Evolutionary conservation across 2,797 vertebrate genomes (phyloP).

Genomic region (Neosilurus hyrtlii): DNA sequence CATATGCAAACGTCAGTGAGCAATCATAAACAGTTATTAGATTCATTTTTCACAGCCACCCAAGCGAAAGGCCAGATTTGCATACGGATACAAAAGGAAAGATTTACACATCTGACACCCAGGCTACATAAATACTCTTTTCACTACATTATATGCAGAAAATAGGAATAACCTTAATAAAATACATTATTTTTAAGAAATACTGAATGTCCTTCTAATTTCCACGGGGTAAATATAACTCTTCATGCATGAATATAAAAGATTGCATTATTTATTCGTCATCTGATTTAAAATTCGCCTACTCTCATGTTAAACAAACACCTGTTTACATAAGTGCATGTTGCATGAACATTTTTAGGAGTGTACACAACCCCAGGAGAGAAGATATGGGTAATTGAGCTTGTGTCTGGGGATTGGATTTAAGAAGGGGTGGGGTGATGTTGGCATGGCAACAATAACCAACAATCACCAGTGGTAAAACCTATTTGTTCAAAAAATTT

Average conservation of each 20-base stretch:
- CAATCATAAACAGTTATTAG: slow-evolving; percentile 73
- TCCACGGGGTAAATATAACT: background rate
- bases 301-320: background rate
- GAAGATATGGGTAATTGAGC: slow-evolving; percentile 31
- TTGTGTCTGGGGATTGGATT: slow-evolving; percentile 4
- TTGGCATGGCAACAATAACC: slow-evolving; percentile 64
- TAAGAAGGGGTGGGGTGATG: slow-evolving; percentile 59
- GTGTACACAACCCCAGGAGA: slow-evolving; percentile 14
- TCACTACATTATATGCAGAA: background rate
- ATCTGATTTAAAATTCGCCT: background rate
- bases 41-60: slow-evolving; percentile 56
- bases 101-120: slow-evolving; percentile 27
- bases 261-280: background rate
- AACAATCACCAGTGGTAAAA: slow-evolving; percentile 59
- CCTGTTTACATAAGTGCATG: background rate
- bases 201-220: background rate
- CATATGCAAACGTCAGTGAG: slow-evolving; percentile 73
- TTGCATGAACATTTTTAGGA: slow-evolving; percentile 8
- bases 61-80: slow-evolving; percentile 68
- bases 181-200: background rate
- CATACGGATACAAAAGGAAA: slow-evolving; percentile 66
- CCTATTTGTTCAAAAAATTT: slow-evolving; percentile 37
- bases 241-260: too few species aligned
- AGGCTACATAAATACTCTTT: slow-evolving; percentile 16
- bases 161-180: background rate